Conservation (phyloP, 2,797 vertebrate species). For the Cossypha polioptera region DNA sequence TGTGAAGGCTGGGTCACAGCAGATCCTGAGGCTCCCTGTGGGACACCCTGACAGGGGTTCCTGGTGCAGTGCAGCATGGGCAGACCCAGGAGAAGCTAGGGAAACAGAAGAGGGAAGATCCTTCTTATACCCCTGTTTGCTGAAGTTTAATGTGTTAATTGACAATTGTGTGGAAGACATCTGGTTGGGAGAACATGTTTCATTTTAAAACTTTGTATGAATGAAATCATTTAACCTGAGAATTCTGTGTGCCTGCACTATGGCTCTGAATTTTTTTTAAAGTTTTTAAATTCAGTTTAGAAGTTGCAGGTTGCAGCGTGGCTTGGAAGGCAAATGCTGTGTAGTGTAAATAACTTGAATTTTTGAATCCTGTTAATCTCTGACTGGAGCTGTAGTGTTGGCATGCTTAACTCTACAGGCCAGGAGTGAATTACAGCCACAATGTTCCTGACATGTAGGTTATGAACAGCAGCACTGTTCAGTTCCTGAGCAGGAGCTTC, state of each 20-base stretch:
- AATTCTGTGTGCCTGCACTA: not conserved
- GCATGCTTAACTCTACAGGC: not conserved
- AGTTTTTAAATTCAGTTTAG: not conserved
- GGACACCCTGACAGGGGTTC: fast-evolving
- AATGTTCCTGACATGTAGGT: not conserved
- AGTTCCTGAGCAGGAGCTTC: not conserved
- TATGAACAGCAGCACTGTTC: not conserved
- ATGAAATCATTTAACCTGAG: not conserved
- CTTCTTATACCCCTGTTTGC: not conserved
- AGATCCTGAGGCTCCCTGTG: not conserved
- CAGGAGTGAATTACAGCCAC: fast-evolving
- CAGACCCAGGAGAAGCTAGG: not conserved
- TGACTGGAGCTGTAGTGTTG: not conserved
- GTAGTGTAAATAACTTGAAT: not conserved
- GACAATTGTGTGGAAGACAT: not conserved
- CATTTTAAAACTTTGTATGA: not conserved
- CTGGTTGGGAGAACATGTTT: not conserved
- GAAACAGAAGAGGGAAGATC: not conserved
- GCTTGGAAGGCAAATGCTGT: not conserved
- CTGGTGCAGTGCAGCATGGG: not conserved
- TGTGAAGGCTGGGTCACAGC: not conserved
- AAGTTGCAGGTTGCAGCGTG: not conserved
- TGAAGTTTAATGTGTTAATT: not conserved
- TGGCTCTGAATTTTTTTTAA: not conserved
- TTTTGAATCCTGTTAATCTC: not conserved